Evolutionary conservation across 2,113 vertebrate species (phyloP).

Genomic region (Plecotus auritus): DNA sequence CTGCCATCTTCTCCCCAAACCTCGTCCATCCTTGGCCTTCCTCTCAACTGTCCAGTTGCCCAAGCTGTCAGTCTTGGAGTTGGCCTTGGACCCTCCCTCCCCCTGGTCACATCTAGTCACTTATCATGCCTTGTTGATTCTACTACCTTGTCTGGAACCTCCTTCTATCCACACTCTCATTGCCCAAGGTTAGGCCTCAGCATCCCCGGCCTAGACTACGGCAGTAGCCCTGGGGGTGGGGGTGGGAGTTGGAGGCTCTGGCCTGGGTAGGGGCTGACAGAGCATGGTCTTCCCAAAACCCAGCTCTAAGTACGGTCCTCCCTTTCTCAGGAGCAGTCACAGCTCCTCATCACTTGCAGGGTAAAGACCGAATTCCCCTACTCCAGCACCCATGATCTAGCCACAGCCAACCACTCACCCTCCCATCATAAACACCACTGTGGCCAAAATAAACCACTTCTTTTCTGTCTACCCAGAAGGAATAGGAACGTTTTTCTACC

Average conservation of each 20-base stretch:
- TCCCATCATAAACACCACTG: not conserved
- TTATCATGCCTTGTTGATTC: not conserved
- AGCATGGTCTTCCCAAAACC: not conserved
- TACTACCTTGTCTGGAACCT: not conserved
- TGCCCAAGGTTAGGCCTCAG: not conserved
- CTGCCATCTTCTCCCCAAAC: not conserved
- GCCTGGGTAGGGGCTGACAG: no score
- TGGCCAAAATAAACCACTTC: not conserved
- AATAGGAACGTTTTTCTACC: not conserved
- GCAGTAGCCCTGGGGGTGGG: fast-evolving
- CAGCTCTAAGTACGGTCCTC: not conserved
- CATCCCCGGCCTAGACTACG: not conserved
- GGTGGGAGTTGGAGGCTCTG: no score
- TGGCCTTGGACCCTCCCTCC: not conserved
- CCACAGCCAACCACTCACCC: no score
- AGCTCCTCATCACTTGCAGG: not conserved
- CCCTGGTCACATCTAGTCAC: not conserved
- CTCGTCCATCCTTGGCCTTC: not conserved
- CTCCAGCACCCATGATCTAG: not conserved
- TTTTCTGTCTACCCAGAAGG: not conserved
- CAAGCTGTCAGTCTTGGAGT: not conserved
- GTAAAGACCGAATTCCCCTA: not conserved
- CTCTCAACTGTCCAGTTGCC: not conserved
- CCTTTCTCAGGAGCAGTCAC: not conserved
- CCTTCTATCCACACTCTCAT: no score